Conservation (phyloP, 1,140 invertebrate genomes). For the Drosophila erecta region DNA sequence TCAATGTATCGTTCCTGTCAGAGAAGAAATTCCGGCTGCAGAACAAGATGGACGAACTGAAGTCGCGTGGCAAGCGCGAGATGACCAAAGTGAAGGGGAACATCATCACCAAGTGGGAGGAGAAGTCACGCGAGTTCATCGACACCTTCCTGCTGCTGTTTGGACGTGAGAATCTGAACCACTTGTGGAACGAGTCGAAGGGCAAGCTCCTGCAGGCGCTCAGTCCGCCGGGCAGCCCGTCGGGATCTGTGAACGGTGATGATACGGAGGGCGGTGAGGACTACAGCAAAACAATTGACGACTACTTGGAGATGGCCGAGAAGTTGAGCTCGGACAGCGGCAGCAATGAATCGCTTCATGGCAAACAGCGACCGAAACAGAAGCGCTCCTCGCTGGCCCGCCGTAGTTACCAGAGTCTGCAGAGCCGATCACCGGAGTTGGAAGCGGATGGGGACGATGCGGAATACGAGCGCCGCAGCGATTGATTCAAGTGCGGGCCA, state of each 20-base stretch:
- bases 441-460: constrained; percentile 19
- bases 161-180: constrained; percentile 93
- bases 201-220: constrained; percentile 94
- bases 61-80: constrained; percentile 94
- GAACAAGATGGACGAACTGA: constrained; percentile 97
- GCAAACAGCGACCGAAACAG: constrained; percentile 30
- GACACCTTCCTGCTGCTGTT: constrained; percentile 97
- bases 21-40: constrained; percentile 97
- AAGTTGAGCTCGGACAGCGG: constrained; percentile 23
- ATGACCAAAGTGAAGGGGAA: constrained; percentile 95
- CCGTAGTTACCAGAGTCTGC: constrained; percentile 34
- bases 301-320: constrained; percentile 57
- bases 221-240: constrained; percentile 93
- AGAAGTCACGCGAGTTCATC: constrained; percentile 97
- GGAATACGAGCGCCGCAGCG: constrained; percentile 34
- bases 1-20: constrained; percentile 99
- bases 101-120: constrained; percentile 98
- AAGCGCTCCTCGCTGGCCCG: constrained; percentile 28
- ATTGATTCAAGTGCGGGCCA: constrained; percentile 32
- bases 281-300: constrained; percentile 53
- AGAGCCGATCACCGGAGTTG: constrained; percentile 15
- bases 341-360: constrained; percentile 30
- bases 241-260: constrained; percentile 86
- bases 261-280: constrained; percentile 84
- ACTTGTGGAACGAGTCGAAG: constrained; percentile 96